Evolutionary conservation across 1,140 invertebrate species (phyloP), one percentile per base, ranked within the genome.

Genomic region (Drosophila burlai): DNA sequence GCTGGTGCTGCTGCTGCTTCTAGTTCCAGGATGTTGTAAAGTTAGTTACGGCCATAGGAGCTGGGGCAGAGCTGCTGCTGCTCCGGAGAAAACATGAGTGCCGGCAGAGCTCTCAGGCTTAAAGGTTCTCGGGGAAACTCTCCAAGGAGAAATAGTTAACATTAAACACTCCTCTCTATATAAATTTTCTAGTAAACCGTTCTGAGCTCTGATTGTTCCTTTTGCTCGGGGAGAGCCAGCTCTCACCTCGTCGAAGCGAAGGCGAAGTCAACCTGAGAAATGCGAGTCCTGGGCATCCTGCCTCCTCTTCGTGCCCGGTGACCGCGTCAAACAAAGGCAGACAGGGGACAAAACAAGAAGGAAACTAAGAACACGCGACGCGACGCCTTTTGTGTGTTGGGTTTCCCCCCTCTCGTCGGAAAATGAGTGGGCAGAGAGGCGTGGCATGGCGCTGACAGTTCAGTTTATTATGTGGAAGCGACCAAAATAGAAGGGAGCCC

Each of bases 381-480:
- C 74, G 57, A 78, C 75, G 75, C 75, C 74, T 78, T 78, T 78
- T 78, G 75, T 78, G 57, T 78, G 75, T 78, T 62, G 64, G 42
- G 45, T 50, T 29, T 71, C 16, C 40, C 42, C 46, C n/a, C 29
- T 16, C 8, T 16, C 38, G 7, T 36, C 29, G 57, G 58, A 31
- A 45, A 68, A 45, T 29, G 47, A 50, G 24, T 26, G 64, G 52
- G 52, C 36, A 38, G 11, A 13, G 36, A 38, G 43, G 68, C 29
- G 52, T 72, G 67, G 54, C 67, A 60, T 60, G 66, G 40, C 36
- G 40, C 24, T 59, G 67, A 60, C 68, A 55, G 68, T 73, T 73
- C 38, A 40, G 67, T 73, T 73, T 73, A 73, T 73, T 73, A 73
- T 73, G 69, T 52, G 36, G 29, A 47, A 43, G 66, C 43, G 34